A percentile compares a stretch with the other conserved stretches of the same genome.
Conservation (phyloP, 1,140 invertebrate species). For the Temnothorax longispinosus region DNA sequence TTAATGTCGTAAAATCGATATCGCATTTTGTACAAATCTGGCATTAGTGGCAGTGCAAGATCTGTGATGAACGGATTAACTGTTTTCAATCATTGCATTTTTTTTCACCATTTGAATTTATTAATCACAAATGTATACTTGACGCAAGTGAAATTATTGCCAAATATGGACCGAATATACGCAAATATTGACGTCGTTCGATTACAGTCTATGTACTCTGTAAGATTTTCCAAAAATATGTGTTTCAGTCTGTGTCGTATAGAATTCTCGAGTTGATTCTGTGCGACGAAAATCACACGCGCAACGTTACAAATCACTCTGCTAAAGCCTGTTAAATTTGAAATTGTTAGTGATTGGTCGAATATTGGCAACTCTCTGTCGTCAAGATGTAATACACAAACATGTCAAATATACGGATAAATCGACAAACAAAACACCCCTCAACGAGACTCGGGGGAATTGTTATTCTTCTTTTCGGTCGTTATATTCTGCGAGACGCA, state of each 20-base stretch:
- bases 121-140: background rate
- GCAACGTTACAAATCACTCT: background rate
- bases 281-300: conserved; percentile 17
- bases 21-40: conserved; percentile 19
- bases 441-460: background rate
- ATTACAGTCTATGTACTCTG: conserved; percentile 9
- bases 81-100: background rate
- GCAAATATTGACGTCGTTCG: conserved; percentile 2
- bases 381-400: conserved; percentile 23
- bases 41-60: conserved; percentile 27
- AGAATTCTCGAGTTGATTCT: background rate
- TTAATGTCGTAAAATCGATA: background rate
- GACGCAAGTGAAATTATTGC: conserved; percentile 4
- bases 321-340: background rate
- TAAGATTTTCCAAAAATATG: conserved; percentile 62
- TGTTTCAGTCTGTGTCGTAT: conserved; percentile 14
- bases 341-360: conserved; percentile 37
- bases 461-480: background rate
- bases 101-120: background rate
- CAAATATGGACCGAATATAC: background rate
- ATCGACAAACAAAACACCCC: conserved; percentile 18
- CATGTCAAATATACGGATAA: conserved; percentile 7
- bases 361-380: conserved; percentile 49
- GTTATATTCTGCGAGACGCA: background rate
- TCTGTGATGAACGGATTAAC: conserved; percentile 14